These are phyloP conservation scores for Synanthedon andrenaeformis DNA, from an alignment of 2,888 invertebrate species.

Conservation along the genomic window DNA sequence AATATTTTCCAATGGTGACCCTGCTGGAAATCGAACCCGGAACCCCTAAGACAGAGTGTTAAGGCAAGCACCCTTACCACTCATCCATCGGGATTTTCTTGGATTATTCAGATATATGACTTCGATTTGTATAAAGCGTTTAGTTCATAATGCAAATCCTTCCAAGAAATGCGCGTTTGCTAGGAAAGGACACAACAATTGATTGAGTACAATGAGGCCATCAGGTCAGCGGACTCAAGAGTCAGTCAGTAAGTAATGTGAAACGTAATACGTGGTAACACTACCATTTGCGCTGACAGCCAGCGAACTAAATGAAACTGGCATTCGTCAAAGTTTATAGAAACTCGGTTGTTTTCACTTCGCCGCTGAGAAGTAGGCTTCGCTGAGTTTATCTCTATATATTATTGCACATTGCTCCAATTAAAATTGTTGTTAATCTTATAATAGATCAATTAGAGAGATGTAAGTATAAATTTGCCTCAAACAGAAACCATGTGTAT, in stretches of 20 bases:
- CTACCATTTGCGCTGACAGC: slow-evolving; percentile 9
- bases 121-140: background rate
- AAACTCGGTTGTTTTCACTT: slow-evolving; percentile 7
- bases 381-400: too few relatives aligned
- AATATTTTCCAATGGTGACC: too few relatives aligned
- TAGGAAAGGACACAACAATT: slow-evolving; percentile 26
- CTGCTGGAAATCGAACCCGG: too few relatives aligned
- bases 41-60: too few relatives aligned
- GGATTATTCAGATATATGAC: background rate
- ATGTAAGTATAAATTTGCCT: too few relatives aligned
- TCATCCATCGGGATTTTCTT: too few relatives aligned
- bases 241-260: slow-evolving; percentile 1
- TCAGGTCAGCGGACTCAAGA: slow-evolving; percentile 22
- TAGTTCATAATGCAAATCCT: background rate
- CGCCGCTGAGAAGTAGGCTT: background rate
- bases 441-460: too few relatives aligned
- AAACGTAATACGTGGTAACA: slow-evolving; percentile 10
- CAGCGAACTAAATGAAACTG: slow-evolving; percentile 12
- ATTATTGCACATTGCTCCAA: too few relatives aligned
- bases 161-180: slow-evolving; percentile 2
- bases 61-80: too few relatives aligned
- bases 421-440: too few relatives aligned
- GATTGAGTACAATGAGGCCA: slow-evolving; percentile 40
- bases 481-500: too few relatives aligned
- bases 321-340: slow-evolving; percentile 18